A percentile compares a stretch with the other conserved stretches of the same genome.
phyloP scores from a whole-genome alignment of 1,140 invertebrate species.

The Anthonomus grandis region DNA sequence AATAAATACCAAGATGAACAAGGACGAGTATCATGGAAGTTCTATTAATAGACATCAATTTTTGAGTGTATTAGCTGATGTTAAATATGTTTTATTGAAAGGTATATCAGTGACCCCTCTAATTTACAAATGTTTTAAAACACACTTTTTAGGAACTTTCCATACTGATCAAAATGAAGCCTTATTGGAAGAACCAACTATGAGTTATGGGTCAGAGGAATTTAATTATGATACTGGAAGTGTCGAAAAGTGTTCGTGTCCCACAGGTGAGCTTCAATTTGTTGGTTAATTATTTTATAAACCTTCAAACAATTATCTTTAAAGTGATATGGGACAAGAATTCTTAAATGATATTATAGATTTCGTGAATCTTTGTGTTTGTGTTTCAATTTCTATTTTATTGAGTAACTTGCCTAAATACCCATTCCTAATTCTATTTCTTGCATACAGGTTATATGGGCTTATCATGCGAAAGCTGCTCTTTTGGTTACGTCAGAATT shows the following conservation, averaged over 20 bases:
- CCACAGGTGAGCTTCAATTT: constrained; percentile 38
- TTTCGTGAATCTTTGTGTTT: too few relatives aligned
- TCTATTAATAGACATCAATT: constrained; percentile 73
- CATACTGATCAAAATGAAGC: constrained; percentile 93
- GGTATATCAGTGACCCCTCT: not conserved
- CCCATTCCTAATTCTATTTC: too few relatives aligned
- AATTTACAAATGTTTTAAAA: not conserved
- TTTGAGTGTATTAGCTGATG: constrained; percentile 75
- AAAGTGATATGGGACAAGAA: too few relatives aligned
- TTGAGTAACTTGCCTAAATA: too few relatives aligned
- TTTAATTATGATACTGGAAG: constrained; percentile 33
- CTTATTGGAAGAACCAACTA: constrained; percentile 45
- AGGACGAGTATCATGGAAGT: constrained; percentile 60
- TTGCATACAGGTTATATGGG: constrained; percentile 71
- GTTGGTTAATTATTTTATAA: too few relatives aligned
- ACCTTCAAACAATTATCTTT: too few relatives aligned
- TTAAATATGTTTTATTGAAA: constrained; percentile 79
- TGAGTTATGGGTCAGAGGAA: constrained; percentile 29
- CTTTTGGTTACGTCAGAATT: constrained; percentile 78
- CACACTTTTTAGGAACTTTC: constrained; percentile 65
- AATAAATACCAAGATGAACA: constrained; percentile 54
- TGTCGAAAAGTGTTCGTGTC: constrained; percentile 65
- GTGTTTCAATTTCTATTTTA: too few relatives aligned
- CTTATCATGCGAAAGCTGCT: constrained; percentile 80
- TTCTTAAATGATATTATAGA: too few relatives aligned